These are phyloP conservation scores for Lithodes maja DNA, from an alignment of 2,888 invertebrate species.

Conservation along the genomic window DNA sequence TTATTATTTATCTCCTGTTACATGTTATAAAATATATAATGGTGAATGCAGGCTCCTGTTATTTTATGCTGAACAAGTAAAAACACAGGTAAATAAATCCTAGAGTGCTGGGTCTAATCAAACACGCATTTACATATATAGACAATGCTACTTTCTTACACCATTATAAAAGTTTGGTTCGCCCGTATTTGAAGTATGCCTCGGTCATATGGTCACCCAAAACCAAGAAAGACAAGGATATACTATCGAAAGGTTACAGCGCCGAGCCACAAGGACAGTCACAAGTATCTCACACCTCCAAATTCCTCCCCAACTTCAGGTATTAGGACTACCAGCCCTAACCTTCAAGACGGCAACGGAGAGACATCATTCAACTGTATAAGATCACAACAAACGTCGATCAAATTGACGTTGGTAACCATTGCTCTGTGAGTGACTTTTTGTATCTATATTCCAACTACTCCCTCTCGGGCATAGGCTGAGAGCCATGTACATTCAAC, in stretches of 20 bases:
- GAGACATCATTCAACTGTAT: constrained; percentile 22
- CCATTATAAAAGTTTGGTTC: too few species aligned
- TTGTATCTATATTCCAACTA: too few species aligned
- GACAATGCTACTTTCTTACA: too few species aligned
- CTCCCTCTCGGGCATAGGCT: too few species aligned
- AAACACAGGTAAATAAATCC: too few species aligned
- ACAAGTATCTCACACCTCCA: background rate
- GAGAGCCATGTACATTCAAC: too few species aligned
- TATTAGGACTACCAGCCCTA: constrained; percentile 3
- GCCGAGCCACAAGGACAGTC: constrained; percentile 2
- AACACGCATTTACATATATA: too few species aligned
- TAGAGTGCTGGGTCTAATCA: too few species aligned
- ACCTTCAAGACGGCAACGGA: background rate
- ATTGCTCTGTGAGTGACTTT: background rate
- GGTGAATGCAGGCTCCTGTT: too few species aligned
- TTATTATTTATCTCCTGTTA: too few species aligned
- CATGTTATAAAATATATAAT: too few species aligned
- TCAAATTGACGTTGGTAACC: background rate
- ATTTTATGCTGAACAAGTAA: too few species aligned
- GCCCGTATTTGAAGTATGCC: constrained; percentile 11
- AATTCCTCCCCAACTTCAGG: background rate
- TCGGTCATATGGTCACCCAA: constrained; percentile 3
- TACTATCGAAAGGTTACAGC: constrained; percentile 13
- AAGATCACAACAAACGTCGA: constrained; percentile 25
- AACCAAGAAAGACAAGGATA: background rate